phyloP scores from a whole-genome alignment of 1,140 invertebrate species.

The Listronotus oregonensis region DNA sequence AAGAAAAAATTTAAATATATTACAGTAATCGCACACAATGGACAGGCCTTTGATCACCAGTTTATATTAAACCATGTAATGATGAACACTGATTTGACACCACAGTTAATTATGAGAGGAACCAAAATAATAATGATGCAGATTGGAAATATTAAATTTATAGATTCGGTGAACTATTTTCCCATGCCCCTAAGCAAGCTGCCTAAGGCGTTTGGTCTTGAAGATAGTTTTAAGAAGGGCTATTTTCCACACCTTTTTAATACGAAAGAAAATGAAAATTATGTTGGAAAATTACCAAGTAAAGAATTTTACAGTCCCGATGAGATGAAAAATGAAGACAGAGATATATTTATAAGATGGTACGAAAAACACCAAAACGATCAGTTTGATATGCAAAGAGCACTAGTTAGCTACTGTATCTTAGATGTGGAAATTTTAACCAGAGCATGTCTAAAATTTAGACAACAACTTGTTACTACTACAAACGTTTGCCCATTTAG shows the following conservation, averaged over 20 bases:
- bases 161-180: conserved; percentile 25
- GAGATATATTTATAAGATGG: conserved; percentile 35
- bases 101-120: conserved; percentile 20
- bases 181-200: conserved; percentile 23
- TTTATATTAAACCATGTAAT: conserved; percentile 18
- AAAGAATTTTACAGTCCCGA: conserved; percentile 23
- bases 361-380: conserved; percentile 17
- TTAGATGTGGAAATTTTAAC: conserved; percentile 32
- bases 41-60: conserved; percentile 18
- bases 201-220: conserved; percentile 1
- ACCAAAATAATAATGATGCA: conserved; percentile 25
- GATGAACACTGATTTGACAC: conserved; percentile 9
- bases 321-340: conserved; percentile 22
- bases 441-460: conserved; percentile 25
- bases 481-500: conserved; percentile 26
- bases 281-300: conserved; percentile 1
- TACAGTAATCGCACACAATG: conserved; percentile 17
- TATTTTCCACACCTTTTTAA: conserved; percentile 21
- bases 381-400: conserved; percentile 27
- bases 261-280: conserved; percentile 4
- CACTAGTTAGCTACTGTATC: conserved; percentile 38
- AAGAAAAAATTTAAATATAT: conserved; percentile 18
- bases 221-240: conserved; percentile 14
- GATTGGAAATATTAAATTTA: conserved; percentile 15
- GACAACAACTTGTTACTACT: conserved; percentile 16